These are phyloP conservation scores for Porites cylindrica DNA, from an alignment of 92 coral and sea anemone species.

Conservation along the genomic window DNA sequence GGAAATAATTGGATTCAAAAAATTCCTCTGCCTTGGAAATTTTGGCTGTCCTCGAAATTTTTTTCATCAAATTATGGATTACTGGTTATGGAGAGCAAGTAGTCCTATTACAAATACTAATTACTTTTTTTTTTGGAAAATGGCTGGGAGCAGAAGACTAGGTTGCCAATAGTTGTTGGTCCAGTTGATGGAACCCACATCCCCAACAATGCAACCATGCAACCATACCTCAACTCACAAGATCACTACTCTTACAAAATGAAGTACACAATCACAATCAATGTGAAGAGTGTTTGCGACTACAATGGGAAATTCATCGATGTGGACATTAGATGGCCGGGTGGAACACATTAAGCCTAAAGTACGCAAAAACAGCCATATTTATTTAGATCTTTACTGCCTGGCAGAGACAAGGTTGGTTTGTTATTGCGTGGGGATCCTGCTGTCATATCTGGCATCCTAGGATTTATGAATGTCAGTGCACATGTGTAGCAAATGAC, in stretches of 20 bases:
- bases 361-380: constrained; percentile 36
- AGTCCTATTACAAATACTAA: too few relatives aligned
- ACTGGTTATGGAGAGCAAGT: too few relatives aligned
- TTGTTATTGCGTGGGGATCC: constrained; percentile 29
- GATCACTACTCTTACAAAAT: constrained; percentile 12
- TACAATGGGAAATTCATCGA: background rate
- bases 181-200: constrained; percentile 15
- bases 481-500: too few relatives aligned
- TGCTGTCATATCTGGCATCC: background rate
- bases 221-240: constrained; percentile 5
- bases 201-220: background rate
- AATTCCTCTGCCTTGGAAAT: too few relatives aligned
- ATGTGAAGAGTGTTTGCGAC: constrained; percentile 5
- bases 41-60: too few relatives aligned
- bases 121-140: too few relatives aligned
- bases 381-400: background rate
- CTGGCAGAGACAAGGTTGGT: constrained; percentile 29
- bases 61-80: too few relatives aligned
- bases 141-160: constrained; percentile 8
- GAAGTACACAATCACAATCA: background rate
- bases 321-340: constrained; percentile 16
- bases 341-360: constrained; percentile 37
- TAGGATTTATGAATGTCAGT: too few relatives aligned
- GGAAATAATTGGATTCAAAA: too few relatives aligned
- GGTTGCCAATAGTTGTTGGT: constrained; percentile 7